Evolutionary conservation across 2,888 invertebrate species (phyloP).

Genomic region (Thymelicus sylvestris): DNA sequence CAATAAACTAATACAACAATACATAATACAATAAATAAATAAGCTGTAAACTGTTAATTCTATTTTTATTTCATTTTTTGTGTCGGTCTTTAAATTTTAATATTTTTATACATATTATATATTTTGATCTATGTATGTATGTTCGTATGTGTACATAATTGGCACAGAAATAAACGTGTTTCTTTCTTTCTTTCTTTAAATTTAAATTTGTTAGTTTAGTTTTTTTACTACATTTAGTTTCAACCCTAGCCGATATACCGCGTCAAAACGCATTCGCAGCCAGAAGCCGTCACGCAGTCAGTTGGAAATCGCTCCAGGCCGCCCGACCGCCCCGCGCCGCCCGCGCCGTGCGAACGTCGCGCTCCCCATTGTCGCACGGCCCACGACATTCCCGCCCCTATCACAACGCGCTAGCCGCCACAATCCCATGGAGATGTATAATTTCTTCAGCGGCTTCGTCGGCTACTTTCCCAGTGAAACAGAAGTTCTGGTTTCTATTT

Average conservation of each 20-base stretch:
- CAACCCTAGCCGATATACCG: neutral
- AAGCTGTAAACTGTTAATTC: too few relatives aligned
- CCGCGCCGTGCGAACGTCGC: conserved; percentile 9
- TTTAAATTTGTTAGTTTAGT: too few relatives aligned
- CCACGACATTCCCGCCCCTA: conserved; percentile 8
- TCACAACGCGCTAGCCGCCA: conserved; percentile 47
- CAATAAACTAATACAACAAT: too few relatives aligned
- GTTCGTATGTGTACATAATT: too few relatives aligned
- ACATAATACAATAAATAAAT: too few relatives aligned
- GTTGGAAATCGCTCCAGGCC: neutral
- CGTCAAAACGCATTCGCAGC: neutral
- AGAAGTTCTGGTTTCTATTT: conserved; percentile 43
- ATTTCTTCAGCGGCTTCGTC: conserved; percentile 63
- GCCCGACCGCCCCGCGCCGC: conserved; percentile 4
- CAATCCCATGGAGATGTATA: conserved; percentile 59
- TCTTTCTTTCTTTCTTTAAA: too few relatives aligned
- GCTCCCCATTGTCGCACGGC: neutral
- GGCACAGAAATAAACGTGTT: too few relatives aligned
- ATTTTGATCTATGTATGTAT: too few relatives aligned
- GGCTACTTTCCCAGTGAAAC: conserved; percentile 68
- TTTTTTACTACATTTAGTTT: neutral
- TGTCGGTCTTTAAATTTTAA: too few relatives aligned
- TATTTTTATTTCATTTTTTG: too few relatives aligned
- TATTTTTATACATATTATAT: too few relatives aligned
- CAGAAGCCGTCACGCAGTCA: neutral